Percentiles rank a stretch among this genome's conserved stretches.
These are phyloP conservation scores for Collichthys lucidus DNA, from an alignment of 2,113 vertebrate genomes.

Conservation along the genomic window DNA sequence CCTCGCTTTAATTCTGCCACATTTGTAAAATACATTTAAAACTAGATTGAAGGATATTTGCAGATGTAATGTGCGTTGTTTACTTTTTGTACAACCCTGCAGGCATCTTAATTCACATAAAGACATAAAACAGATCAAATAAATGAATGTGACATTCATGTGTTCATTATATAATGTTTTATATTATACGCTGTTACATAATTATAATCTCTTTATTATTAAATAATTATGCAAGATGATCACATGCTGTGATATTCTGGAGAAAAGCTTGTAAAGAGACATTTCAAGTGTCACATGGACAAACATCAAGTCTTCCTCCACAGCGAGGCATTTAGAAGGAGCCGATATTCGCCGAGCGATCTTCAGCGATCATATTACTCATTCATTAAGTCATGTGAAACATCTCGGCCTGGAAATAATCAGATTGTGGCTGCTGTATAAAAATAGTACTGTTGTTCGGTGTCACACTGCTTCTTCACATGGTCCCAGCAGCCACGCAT, in stretches of 20 bases:
- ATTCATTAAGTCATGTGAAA: constrained; percentile 73
- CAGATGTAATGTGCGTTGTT: neutral
- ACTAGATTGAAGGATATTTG: no score
- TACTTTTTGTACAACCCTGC: neutral
- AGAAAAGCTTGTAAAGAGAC: neutral
- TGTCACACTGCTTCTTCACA: constrained; percentile 69
- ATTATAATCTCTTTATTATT: neutral
- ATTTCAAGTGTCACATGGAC: neutral
- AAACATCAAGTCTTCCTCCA: constrained; percentile 10
- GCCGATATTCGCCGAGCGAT: constrained; percentile 29
- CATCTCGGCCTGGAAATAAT: constrained; percentile 57
- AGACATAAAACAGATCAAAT: neutral
- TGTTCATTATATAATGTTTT: neutral
- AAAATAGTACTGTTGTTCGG: constrained; percentile 78
- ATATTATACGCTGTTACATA: neutral
- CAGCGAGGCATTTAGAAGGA: constrained; percentile 22
- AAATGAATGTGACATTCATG: neutral
- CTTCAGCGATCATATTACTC: constrained; percentile 44
- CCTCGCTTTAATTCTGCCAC: no score
- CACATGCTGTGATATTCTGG: neutral
- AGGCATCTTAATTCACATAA: neutral
- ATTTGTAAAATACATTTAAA: neutral
- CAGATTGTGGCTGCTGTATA: constrained; percentile 57
- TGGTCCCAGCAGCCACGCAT: constrained; percentile 59
- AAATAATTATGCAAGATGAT: neutral